These are phyloP conservation scores for Clarias pachynema DNA, from an alignment of 2,797 vertebrate genomes.

Conservation along the genomic window DNA sequence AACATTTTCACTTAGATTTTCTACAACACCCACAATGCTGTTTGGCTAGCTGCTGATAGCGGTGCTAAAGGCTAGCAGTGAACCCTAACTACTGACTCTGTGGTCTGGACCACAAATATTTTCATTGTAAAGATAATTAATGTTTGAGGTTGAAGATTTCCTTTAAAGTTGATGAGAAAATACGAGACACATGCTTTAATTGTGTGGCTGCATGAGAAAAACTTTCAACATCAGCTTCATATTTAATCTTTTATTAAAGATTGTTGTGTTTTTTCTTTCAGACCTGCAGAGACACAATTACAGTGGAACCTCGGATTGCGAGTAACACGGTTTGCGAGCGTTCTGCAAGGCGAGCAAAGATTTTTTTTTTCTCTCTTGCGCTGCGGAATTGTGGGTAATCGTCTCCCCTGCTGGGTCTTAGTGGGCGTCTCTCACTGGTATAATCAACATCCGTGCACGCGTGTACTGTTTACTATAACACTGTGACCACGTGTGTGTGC, in stretches of 20 bases:
- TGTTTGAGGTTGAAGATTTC: background rate
- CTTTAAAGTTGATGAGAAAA: background rate
- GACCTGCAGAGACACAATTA: constrained; percentile 88
- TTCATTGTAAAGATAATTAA: background rate
- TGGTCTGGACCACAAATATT: background rate
- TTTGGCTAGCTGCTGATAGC: background rate
- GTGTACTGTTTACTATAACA: too few relatives aligned
- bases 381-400: too few relatives aligned
- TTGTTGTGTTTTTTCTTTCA: constrained; percentile 75
- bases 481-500: too few relatives aligned
- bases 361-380: too few relatives aligned
- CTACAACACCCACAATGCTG: background rate
- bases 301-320: too few relatives aligned
- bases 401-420: too few relatives aligned
- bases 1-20: background rate
- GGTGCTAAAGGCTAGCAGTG: background rate
- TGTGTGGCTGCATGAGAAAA: constrained; percentile 10
- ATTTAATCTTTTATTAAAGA: constrained; percentile 91
- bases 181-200: background rate
- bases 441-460: too few relatives aligned
- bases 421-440: too few relatives aligned
- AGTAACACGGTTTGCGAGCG: too few relatives aligned
- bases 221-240: constrained; percentile 66
- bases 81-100: background rate
- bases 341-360: too few relatives aligned